phyloP scores from a whole-genome alignment of 2,113 vertebrate genomes.

The Salvelinus alpinus region DNA sequence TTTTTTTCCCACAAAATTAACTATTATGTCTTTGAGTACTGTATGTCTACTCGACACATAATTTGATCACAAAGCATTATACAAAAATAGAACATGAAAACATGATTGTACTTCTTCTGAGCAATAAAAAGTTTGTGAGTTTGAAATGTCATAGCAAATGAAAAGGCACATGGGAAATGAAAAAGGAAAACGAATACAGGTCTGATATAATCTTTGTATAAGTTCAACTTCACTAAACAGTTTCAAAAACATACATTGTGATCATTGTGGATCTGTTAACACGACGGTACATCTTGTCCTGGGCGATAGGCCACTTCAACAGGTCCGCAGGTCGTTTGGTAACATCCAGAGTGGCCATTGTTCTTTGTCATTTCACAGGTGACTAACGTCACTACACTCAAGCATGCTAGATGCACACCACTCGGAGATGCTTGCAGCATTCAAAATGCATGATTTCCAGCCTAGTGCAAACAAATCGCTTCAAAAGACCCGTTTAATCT shows the following conservation, averaged over 20 bases:
- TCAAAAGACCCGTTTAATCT: constrained; percentile 84
- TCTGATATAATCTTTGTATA: no score
- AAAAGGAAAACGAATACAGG: neutral
- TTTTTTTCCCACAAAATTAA: no score
- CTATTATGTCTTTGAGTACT: neutral
- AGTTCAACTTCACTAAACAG: neutral
- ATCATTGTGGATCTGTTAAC: constrained; percentile 62
- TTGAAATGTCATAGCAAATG: neutral
- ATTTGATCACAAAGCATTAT: constrained; percentile 1
- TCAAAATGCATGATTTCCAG: constrained; percentile 78
- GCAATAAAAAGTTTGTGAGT: no score
- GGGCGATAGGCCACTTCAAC: constrained; percentile 75
- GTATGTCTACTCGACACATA: neutral
- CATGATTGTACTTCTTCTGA: neutral
- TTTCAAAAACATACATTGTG: constrained; percentile 21
- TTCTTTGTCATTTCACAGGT: constrained; percentile 80
- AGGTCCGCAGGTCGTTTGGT: constrained; percentile 71
- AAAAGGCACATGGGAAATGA: neutral
- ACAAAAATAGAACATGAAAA: neutral
- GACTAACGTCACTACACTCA: constrained; percentile 80
- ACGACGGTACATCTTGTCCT: constrained; percentile 68
- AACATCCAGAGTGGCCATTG: constrained; percentile 77
- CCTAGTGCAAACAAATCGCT: constrained; percentile 80
- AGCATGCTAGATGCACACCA: constrained; percentile 70
- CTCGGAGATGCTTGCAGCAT: constrained; percentile 74